phyloP scores from a whole-genome alignment of 2,113 vertebrate genomes.

The Mus pahari region DNA sequence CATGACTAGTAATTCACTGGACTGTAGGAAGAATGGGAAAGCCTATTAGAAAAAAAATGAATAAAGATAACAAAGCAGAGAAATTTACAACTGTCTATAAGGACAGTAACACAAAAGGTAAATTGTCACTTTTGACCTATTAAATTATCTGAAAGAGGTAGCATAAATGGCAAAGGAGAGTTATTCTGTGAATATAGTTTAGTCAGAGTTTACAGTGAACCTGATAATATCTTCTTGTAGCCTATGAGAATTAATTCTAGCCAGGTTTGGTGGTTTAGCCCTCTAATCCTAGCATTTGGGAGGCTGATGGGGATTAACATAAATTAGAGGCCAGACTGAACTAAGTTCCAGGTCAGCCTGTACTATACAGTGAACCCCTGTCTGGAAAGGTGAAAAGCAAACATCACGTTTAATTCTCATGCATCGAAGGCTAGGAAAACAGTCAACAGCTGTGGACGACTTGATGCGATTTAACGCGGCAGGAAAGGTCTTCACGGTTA shows the following conservation, averaged over 20 bases:
- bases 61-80: background rate
- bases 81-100: background rate
- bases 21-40: background rate
- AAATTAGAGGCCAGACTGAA: background rate
- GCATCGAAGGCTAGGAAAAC: background rate
- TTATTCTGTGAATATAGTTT: background rate
- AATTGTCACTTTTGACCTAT: background rate
- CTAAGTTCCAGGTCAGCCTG: background rate
- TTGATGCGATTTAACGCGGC: background rate
- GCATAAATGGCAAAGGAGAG: background rate
- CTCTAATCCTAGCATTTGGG: background rate
- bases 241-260: slow-evolving; percentile 1
- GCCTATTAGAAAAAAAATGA: background rate
- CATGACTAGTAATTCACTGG: background rate
- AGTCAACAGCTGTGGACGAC: background rate
- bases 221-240: background rate
- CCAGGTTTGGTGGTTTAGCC: background rate
- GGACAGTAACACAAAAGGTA: background rate
- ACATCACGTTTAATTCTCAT: background rate
- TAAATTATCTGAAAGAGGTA: slow-evolving; percentile 42
- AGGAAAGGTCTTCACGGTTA: background rate
- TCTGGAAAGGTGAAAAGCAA: background rate
- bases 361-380: background rate
- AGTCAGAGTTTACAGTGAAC: background rate
- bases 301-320: background rate